Conservation (phyloP, 1,140 invertebrate species). For the Apis dorsata region DNA sequence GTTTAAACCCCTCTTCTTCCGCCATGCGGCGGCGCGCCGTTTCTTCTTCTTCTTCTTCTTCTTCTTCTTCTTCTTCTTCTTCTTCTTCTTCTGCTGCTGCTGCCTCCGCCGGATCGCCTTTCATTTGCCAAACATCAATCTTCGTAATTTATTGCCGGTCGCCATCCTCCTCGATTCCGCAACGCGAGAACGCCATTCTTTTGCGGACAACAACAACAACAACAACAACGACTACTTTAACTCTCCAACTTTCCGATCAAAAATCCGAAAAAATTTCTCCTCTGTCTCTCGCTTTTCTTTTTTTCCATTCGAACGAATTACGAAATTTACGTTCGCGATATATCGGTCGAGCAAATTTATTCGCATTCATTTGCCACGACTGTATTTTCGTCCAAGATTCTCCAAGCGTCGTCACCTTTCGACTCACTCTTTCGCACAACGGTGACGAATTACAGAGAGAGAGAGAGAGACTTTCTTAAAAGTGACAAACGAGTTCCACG, state of each 20-base stretch:
- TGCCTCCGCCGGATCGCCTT: slow-evolving; percentile 59
- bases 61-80: slow-evolving; percentile 13
- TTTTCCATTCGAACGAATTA: no score
- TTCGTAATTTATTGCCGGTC: slow-evolving; percentile 65
- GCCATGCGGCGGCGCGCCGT: slow-evolving; percentile 1
- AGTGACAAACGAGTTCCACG: not conserved
- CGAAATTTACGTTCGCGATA: slow-evolving; percentile 2
- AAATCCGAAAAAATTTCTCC: no score
- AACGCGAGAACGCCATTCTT: slow-evolving; percentile 44
- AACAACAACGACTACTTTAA: not conserved
- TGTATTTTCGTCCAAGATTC: slow-evolving; percentile 14
- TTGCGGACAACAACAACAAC: slow-evolving; percentile 15
- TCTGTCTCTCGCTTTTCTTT: no score
- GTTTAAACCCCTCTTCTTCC: slow-evolving; percentile 34
- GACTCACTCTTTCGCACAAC: slow-evolving; percentile 1
- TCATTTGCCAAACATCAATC: slow-evolving; percentile 69
- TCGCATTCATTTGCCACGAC: slow-evolving; percentile 35
- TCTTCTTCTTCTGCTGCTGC: slow-evolving; percentile 11
- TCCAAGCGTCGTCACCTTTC: not conserved
- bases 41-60: slow-evolving; percentile 26
- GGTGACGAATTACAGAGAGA: not conserved
- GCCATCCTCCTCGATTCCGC: slow-evolving; percentile 29
- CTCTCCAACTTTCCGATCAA: no score
- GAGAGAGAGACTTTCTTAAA: not conserved
- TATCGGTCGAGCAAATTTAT: slow-evolving; percentile 39